Conservation (phyloP, 2,888 invertebrate species). For the Uloborus plumipes region DNA sequence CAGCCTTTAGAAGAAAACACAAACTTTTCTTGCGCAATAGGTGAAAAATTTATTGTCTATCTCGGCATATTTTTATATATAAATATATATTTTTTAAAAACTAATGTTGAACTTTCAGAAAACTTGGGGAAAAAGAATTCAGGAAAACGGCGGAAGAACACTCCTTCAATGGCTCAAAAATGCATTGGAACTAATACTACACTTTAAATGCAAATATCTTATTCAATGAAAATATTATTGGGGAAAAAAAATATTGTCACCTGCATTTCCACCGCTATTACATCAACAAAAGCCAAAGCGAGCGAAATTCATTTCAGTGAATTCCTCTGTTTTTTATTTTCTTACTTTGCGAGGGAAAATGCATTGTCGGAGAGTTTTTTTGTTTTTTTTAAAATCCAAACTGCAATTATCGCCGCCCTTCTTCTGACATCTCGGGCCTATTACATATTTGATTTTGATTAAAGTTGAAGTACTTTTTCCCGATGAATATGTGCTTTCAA, state of each 20-base stretch:
- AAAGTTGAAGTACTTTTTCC: slow-evolving; percentile 31
- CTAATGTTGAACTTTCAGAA: no score
- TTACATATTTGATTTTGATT: slow-evolving; percentile 47
- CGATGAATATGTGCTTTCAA: no score
- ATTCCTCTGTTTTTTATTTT: not conserved
- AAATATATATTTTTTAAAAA: no score
- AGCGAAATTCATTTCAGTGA: slow-evolving; percentile 32
- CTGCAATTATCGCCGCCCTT: slow-evolving; percentile 1
- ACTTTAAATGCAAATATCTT: slow-evolving; percentile 59
- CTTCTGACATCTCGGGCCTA: slow-evolving; percentile 8
- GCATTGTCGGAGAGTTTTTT: slow-evolving; percentile 13
- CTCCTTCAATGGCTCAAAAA: no score
- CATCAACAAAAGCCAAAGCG: slow-evolving; percentile 33
- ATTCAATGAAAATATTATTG: slow-evolving; percentile 14
- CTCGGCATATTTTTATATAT: no score
- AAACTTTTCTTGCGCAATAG: no score
- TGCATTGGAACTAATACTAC: not conserved
- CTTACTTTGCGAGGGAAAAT: not conserved
- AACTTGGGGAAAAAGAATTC: no score
- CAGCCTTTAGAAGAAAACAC: no score
- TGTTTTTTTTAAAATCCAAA: not conserved
- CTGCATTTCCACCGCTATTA: slow-evolving; percentile 39
- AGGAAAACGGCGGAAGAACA: not conserved
- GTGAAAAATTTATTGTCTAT: no score
- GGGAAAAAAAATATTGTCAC: slow-evolving; percentile 33